Evolutionary conservation across 2,113 vertebrate genomes (phyloP).

Genomic region (Bungarus multicinctus): DNA sequence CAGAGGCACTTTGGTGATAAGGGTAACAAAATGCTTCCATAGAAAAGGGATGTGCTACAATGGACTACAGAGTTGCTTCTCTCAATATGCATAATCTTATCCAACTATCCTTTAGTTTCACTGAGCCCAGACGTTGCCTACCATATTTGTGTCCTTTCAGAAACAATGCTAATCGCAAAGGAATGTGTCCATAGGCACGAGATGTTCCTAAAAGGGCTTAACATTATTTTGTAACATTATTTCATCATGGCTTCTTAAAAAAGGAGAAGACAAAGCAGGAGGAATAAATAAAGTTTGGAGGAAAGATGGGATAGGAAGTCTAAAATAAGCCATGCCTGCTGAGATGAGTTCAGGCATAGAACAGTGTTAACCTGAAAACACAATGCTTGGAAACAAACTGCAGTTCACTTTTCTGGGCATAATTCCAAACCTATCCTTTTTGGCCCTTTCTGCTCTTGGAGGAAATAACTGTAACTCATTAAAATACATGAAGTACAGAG

Average conservation of each 20-base stretch:
- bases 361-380: not conserved
- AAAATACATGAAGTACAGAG: not conserved
- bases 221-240: not conserved
- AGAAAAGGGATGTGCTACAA: not conserved
- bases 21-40: not conserved
- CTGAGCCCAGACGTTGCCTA: not conserved
- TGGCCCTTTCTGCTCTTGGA: not conserved
- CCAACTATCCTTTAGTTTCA: not conserved
- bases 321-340: not conserved
- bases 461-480: not conserved
- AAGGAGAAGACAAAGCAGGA: not conserved
- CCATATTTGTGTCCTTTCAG: not conserved
- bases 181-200: not conserved
- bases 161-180: not conserved
- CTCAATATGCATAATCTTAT: not conserved
- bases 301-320: not conserved
- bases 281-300: not conserved
- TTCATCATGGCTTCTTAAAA: not conserved
- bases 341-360: not conserved
- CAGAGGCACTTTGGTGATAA: not conserved
- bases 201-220: not conserved
- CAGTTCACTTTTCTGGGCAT: not conserved
- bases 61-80: not conserved
- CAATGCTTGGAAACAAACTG: not conserved
- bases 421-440: not conserved